phyloP scores from a whole-genome alignment of 1,140 invertebrate genomes.

The Drosophila erecta region DNA sequence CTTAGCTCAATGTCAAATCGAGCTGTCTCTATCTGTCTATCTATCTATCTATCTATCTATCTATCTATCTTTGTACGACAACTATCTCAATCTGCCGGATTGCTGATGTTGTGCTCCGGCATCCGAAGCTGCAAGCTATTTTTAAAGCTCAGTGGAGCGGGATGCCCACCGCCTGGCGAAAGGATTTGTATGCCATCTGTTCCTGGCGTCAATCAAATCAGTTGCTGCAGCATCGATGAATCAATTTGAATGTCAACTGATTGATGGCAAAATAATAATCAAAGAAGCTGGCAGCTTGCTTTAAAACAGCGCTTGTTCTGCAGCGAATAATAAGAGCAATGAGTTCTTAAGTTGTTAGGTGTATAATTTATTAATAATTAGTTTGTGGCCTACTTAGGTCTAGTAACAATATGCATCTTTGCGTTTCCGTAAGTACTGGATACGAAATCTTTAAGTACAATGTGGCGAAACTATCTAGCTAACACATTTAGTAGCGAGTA shows the following conservation, averaged over 20 bases:
- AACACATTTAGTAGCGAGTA: slow-evolving; percentile 38
- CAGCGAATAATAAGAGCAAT: not conserved
- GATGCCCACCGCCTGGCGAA: not conserved
- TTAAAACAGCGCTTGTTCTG: too few relatives aligned
- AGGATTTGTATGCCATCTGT: slow-evolving; percentile 51
- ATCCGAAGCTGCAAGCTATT: slow-evolving; percentile 23
- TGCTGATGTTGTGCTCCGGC: slow-evolving; percentile 17
- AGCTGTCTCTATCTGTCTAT: slow-evolving; percentile 65
- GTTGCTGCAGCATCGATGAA: slow-evolving; percentile 38
- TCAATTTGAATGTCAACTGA: slow-evolving; percentile 59
- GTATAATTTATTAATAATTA: slow-evolving; percentile 67
- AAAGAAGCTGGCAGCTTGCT: slow-evolving; percentile 6
- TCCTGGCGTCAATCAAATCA: slow-evolving; percentile 61
- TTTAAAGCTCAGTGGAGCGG: slow-evolving; percentile 37
- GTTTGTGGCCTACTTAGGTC: slow-evolving; percentile 62
- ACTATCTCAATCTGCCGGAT: slow-evolving; percentile 31
- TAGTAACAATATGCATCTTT: slow-evolving; percentile 40
- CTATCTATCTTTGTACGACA: slow-evolving; percentile 16
- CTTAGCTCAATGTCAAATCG: slow-evolving; percentile 69
- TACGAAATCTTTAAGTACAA: slow-evolving; percentile 39
- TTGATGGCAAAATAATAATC: slow-evolving; percentile 58
- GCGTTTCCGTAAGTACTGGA: slow-evolving; percentile 10
- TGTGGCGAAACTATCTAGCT: slow-evolving; percentile 5
- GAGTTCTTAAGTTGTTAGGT: slow-evolving; percentile 13
- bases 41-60: slow-evolving; percentile 1